These are phyloP conservation scores for Apostichopus californicus DNA, from an alignment of 35 echinoderm and acorn worm species.

Conservation along the genomic window DNA sequence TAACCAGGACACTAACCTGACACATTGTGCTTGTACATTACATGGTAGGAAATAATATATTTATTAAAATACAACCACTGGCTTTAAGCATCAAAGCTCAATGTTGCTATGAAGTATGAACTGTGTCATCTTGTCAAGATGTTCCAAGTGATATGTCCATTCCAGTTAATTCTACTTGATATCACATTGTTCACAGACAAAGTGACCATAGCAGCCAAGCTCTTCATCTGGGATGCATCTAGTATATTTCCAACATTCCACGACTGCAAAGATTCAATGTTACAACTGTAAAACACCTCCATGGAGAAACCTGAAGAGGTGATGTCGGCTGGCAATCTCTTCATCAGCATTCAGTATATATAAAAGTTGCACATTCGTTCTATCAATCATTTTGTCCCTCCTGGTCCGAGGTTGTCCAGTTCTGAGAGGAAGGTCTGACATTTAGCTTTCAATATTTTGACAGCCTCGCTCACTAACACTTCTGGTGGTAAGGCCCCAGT, in stretches of 20 bases:
- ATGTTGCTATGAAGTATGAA: too few species aligned
- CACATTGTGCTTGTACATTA: too few species aligned
- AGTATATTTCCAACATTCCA: not conserved
- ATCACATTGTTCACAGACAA: not conserved
- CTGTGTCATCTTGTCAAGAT: too few species aligned
- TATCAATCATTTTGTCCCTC: constrained; percentile 22
- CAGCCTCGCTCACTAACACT: constrained; percentile 74
- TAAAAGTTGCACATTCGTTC: too few species aligned
- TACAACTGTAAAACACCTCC: not conserved
- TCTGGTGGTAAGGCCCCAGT: constrained; percentile 84
- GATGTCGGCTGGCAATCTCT: not conserved
- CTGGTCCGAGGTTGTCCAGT: constrained; percentile 59
- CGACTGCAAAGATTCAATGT: not conserved
- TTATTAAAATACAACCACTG: too few species aligned
- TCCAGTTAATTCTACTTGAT: too few species aligned
- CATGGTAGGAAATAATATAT: too few species aligned
- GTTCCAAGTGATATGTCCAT: too few species aligned
- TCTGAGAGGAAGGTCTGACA: constrained; percentile 77
- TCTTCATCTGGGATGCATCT: not conserved
- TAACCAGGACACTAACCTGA: too few species aligned
- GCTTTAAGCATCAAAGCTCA: too few species aligned
- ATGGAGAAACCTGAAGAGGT: not conserved
- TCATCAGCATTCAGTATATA: not conserved
- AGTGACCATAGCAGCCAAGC: not conserved
- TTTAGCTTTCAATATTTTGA: constrained; percentile 85